phyloP scores from a whole-genome alignment of 2,113 vertebrate species.

The Myrmophylax atrothorax region DNA sequence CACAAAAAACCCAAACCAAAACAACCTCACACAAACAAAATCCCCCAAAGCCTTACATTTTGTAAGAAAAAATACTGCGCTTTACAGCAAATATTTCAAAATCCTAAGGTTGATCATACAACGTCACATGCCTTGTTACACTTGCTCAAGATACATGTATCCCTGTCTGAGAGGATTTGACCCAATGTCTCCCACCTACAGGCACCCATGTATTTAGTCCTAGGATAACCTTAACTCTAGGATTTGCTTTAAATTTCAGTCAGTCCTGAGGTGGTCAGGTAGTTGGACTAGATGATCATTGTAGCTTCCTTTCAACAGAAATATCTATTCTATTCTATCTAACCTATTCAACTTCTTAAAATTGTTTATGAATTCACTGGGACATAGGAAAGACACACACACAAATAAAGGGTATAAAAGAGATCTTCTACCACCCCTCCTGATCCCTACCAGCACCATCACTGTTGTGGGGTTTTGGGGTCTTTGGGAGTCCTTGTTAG shows the following conservation, averaged over 20 bases:
- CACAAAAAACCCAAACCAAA: background rate
- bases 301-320: background rate
- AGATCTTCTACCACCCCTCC: background rate
- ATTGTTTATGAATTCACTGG: background rate
- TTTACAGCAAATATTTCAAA: background rate
- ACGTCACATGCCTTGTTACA: background rate
- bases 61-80: background rate
- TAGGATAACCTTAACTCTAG: background rate
- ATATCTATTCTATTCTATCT: background rate
- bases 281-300: background rate
- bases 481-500: background rate
- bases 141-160: no score
- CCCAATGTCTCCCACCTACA: background rate
- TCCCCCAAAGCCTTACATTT: background rate
- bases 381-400: background rate
- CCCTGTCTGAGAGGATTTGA: background rate
- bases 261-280: background rate
- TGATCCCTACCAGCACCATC: background rate
- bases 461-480: accelerated
- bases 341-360: background rate
- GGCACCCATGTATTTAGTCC: background rate
- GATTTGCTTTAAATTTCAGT: background rate
- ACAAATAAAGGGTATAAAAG: background rate
- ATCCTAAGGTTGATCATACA: background rate
- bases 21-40: background rate